These are phyloP conservation scores for Elaeidobius kamerunicus DNA, from an alignment of 2,888 invertebrate species.

Conservation along the genomic window DNA sequence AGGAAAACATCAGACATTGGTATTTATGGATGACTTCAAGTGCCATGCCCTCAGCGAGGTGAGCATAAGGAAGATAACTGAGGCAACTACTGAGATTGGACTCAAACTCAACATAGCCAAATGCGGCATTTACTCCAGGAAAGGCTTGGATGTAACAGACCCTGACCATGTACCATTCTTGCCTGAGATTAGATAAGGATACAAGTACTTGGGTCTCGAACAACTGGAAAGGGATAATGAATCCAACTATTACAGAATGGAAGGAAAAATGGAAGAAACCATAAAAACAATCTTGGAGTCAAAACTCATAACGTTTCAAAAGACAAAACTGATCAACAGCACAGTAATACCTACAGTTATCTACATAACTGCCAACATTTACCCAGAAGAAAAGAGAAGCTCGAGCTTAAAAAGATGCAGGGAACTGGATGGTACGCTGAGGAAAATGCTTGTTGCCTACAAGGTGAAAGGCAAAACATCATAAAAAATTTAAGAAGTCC, in stretches of 20 bases:
- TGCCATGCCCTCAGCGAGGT: not conserved
- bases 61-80: not conserved
- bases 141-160: not conserved
- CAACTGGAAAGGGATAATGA: conserved; percentile 18
- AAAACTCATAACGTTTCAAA: conserved; percentile 17
- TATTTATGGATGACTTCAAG: conserved; percentile 32
- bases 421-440: too few relatives aligned
- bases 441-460: not conserved
- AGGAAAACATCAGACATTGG: conserved; percentile 13
- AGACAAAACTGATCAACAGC: conserved; percentile 12
- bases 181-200: conserved; percentile 17
- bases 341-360: conserved; percentile 12
- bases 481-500: too few relatives aligned
- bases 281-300: conserved; percentile 10
- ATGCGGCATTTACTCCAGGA: not conserved
- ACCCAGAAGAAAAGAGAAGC: conserved; percentile 12
- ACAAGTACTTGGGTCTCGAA: conserved; percentile 21
- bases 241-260: not conserved
- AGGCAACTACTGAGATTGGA: not conserved
- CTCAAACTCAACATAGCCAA: conserved; percentile 1
- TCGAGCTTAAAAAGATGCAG: conserved; percentile 9
- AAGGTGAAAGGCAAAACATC: conserved; percentile 11
- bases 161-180: conserved; percentile 4
- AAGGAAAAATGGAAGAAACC: not conserved
- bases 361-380: conserved; percentile 10